Base-by-base conservation (phyloP, 2,797 vertebrate species). In the Pangasius sanitwongsei region DNA sequence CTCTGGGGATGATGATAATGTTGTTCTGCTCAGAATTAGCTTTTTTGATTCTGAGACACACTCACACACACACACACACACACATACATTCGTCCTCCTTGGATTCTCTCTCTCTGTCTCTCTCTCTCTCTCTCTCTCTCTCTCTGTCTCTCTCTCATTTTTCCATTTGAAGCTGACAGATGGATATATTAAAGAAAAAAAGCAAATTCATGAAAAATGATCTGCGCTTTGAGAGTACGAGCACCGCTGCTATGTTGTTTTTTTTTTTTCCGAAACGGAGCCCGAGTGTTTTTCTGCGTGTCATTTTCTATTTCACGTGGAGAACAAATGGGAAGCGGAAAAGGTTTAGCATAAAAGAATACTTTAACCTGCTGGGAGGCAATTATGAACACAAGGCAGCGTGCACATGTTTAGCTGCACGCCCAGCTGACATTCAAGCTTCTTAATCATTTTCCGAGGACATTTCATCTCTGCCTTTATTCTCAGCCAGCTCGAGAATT, bases 281-380 rank as follows among this genome's bases (percentile, higher is more conserved):
- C 74, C 57, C 86, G 85, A 83, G 90, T 89, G 88, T 90, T 91
- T 87, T 86, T 90, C 87, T 85, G 88, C 87, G 88, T 91, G 92
- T 89, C 87, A 89, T 94, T 93, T 91, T 92, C 88, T 91, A 88
- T 91, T 93, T 92, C 91, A 93, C 91, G 87, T 83, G 77, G 92
- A 88, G 91, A 93, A 93, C 90, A 94, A 94, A 95, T 92, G 91
- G 90, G 91, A 85, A 93, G 90, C 87, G 90, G 92, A 93, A 85
- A 93, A 90, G 91, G 87, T 93, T 89, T 91, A 93, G 90, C 93
- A 94, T 93, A 93, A 94, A 94, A 91, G 87, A 95, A 93, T 92
- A 88, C 93, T 94, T 93, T 92, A 92, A 95, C 93, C 94, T 94
- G 94, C 94, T 94, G 94, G 93, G 93, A 94, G 93, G 94, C 94